Percentiles rank a stretch among this genome's conserved stretches.
Conservation (phyloP, 2,797 vertebrate species). For the Pelobates cultripes region DNA sequence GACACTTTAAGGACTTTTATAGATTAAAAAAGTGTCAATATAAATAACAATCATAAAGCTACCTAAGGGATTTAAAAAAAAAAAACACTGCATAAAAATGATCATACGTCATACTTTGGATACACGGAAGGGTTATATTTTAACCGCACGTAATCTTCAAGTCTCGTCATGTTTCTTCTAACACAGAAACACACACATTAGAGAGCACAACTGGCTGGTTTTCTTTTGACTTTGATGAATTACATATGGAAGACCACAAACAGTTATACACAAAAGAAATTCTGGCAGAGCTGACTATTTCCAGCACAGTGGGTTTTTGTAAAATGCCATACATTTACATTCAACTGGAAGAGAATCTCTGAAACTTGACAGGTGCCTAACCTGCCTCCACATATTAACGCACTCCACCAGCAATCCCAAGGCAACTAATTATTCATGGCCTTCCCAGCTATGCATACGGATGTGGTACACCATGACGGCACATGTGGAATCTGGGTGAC, state of each 20-base stretch:
- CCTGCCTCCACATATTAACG: slow-evolving; percentile 44
- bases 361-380: slow-evolving; percentile 46
- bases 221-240: slow-evolving; percentile 51
- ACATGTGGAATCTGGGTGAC: slow-evolving; percentile 2
- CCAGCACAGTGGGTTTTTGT: slow-evolving; percentile 36
- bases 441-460: slow-evolving; percentile 7
- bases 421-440: slow-evolving; percentile 41
- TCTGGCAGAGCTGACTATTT: slow-evolving; percentile 42
- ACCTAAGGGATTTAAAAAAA: too few species aligned
- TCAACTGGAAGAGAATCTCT: slow-evolving; percentile 17
- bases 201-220: slow-evolving; percentile 37
- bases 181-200: slow-evolving; percentile 27
- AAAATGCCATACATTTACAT: slow-evolving; percentile 52
- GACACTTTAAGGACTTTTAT: too few species aligned
- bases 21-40: too few species aligned
- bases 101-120: too few species aligned
- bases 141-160: slow-evolving; percentile 16
- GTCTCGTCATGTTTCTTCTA: slow-evolving; percentile 32
- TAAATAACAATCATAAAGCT: too few species aligned
- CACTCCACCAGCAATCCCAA: slow-evolving; percentile 43
- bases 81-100: too few species aligned
- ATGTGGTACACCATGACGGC: slow-evolving; percentile 7
- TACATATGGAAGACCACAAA: slow-evolving; percentile 49
- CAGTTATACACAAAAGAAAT: slow-evolving; percentile 36
- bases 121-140: neutral